Evolutionary conservation across 2,888 invertebrate genomes (phyloP), one percentile per base, ranked within the genome.

Genomic region (Gryllus longicercus): DNA sequence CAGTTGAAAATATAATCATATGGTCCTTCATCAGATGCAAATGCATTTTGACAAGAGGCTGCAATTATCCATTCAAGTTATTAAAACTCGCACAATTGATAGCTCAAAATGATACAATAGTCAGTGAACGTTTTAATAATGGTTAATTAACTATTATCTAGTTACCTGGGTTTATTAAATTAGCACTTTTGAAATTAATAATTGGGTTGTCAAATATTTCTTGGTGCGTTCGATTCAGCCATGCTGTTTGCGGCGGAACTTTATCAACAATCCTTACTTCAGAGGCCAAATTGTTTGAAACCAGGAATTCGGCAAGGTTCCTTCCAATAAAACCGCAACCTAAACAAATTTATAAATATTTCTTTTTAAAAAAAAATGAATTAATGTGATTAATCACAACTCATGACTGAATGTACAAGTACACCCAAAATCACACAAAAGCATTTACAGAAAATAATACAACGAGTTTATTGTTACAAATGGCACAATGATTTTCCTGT

Each of bases 321-420:
- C 97, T 92, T 83, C 97, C 97, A 86, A 97, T 94, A 88, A 97
- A 97, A 85, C 97, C 97, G 88, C 96, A 96, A 87, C 97, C 97
- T 97, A 88, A 83, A 79, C 16, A n/a, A 79, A 23, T 75, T 23
- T 16, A 75, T 50, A 77, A 76, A 50, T 50, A n/a, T 8, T 38
- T 38, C 2, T 76, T n/a, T 14, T 25, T 21, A 21, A 38, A 88
- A 83, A 79, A n/a, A n/a, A 80, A 23, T 75, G 12, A 14, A 38
- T 50, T 51, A 50, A 50, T 50, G 49, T 8, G 3, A 75, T 16
- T 49, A 74, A 21, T 11, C 14, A 2, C 1, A 50, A n/a, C 74
- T 18, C 18, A 25, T 23, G 21, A 16, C 23, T 38, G 49, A 50
- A 18, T 14, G 12, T 12, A 50, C 12, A 77, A 14, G 74, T 79